Evolutionary conservation across 1,140 invertebrate species (phyloP), one percentile per base, ranked within the genome.

Genomic region (Drosophila kanapiae): DNA sequence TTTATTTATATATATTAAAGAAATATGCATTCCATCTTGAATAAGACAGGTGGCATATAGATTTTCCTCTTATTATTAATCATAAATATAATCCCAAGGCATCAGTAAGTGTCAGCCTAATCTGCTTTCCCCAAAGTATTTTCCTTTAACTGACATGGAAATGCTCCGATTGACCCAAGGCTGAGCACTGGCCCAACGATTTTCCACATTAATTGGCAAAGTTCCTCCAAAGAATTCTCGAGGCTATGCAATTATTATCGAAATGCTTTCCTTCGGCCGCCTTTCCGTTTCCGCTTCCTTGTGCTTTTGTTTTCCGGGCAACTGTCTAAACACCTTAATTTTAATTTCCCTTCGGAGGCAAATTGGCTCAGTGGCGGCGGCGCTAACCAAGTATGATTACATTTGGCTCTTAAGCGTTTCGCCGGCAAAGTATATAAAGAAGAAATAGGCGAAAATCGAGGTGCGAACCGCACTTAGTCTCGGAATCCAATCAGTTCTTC

Each of bases 331-430:
- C 47, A 29, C 47, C 47, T 49, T 27, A 29, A 29, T 16, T 27
- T 43, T 18, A n/a, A 63, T 63, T 42, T 49, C 23, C 23, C 1
- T 23, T 23, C 23, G 23, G 23, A 23, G 23, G 23, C 23, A 23
- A 23, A 23, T 23, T 23, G 23, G 23, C 23, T 23, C 23, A 23
- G 23, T 23, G 23, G 23, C 23, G 23, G 23, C 23, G 23, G 1
- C 23, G 23, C 23, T 23, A 23, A 23, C 23, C 23, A 23, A 23
- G 23, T 23, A 23, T 83, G 82, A 85, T 84, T 84, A 84, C 77
- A 71, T 80, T 85, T 85, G 71, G 81, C 74, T 84, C 60, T 80
- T 80, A 84, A 84, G 81, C 82, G 80, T 62, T 83, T 83, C 27
- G 1, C 23, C 23, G 23, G 23, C 23, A 23, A 23, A 23, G 23